Evolutionary conservation across 2,797 vertebrate genomes (phyloP), one percentile per base, ranked within the genome.

Genomic region (Epinephelus coioides): DNA sequence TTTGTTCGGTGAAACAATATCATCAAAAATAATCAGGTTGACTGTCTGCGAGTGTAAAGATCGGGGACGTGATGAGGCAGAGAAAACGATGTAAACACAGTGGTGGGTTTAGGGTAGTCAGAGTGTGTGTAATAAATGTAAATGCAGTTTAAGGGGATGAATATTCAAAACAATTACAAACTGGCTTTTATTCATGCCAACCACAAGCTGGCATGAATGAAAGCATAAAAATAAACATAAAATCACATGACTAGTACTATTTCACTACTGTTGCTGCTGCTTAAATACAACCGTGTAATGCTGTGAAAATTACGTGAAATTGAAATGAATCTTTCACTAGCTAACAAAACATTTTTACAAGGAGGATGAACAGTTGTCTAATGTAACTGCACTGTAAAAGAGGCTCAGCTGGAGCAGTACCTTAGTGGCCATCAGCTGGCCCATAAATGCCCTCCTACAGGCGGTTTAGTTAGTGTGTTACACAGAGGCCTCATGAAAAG

Each of bases 1-100:
- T 67, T 47, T 70, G 76, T 59, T 59, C 69, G 57, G 55, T 47
- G n/a, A 65, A 89, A 74, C 63, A 82, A 47, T 27, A 76, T 56
- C 50, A 72, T 67, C 40, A 19, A 34, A 65, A 75, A 34, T 74
- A 64, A 66, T 83, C 63, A 13, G 57, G 50, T 34, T 11, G 55
- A 68, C 21, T 38, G 30, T 76, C 30, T 43, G 13, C 0, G 6
- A n/a, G 19, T 46, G 14, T 46, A 25, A 53, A 76, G 50, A 59
- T 59, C 54, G 38, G n/a, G 19, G 56, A 47, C 51, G 54, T 0
- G 30, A 76, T 34, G 40, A 67, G 21, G 38, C 13, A 61, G 13
- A 47, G 15, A 49, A 57, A 64, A 63, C 55, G 19, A 68, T 38
- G 34, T 17, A 43, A 55, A 51, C n/a, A 40, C 19, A 17, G 11